Conservation (phyloP, 2,888 invertebrate species). For the Alloplasta piceator region DNA sequence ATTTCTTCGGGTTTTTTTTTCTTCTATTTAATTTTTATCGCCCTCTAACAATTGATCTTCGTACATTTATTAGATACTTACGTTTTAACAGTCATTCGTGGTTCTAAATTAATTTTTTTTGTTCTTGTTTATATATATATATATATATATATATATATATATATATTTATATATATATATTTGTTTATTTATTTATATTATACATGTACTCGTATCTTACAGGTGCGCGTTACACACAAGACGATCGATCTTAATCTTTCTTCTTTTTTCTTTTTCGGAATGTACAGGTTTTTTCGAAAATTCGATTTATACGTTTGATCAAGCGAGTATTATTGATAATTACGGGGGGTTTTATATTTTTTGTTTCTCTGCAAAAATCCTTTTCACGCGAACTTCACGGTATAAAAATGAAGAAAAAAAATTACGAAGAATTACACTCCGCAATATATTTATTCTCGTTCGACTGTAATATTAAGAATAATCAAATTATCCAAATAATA, state of each 20-base stretch:
- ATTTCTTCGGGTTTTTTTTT: constrained; percentile 26
- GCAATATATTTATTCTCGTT: neutral
- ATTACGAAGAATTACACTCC: neutral
- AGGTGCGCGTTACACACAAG: constrained; percentile 57
- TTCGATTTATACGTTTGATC: constrained; percentile 34
- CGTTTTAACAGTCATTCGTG: constrained; percentile 71
- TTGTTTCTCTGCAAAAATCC: constrained; percentile 18
- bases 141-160: no score
- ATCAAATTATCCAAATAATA: no score
- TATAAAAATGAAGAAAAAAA: constrained; percentile 63
- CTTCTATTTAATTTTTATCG: constrained; percentile 65
- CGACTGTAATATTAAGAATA: no score
- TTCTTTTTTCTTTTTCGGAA: constrained; percentile 58
- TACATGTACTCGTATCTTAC: constrained; percentile 58
- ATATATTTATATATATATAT: constrained; percentile 27
- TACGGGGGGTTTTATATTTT: constrained; percentile 25
- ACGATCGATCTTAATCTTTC: constrained; percentile 53
- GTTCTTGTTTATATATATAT: no score
- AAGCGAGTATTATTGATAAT: constrained; percentile 50
- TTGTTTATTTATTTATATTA: constrained; percentile 20
- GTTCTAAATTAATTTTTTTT: constrained; percentile 57
- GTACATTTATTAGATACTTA: constrained; percentile 72
- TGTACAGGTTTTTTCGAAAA: constrained; percentile 67
- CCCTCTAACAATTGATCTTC: constrained; percentile 72
- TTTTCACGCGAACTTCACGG: constrained; percentile 12